These are phyloP conservation scores for Punctoribates punctum DNA, from an alignment of 2,888 invertebrate species.

Conservation along the genomic window DNA sequence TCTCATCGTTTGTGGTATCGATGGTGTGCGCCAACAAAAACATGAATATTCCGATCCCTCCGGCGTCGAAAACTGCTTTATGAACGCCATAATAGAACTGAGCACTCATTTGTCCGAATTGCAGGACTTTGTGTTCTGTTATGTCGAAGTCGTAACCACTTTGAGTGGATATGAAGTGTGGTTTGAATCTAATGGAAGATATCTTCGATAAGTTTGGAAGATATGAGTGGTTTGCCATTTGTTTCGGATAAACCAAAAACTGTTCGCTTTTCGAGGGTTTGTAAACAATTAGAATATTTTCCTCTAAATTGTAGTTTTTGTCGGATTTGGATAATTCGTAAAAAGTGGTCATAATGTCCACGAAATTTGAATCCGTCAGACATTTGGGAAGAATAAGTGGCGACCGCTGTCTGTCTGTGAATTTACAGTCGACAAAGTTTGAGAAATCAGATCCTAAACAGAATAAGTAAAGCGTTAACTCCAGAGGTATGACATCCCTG, in stretches of 20 bases:
- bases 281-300: conserved; percentile 32
- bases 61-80: conserved; percentile 40
- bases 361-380: conserved; percentile 16
- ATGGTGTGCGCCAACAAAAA: conserved; percentile 44
- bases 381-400: conserved; percentile 6
- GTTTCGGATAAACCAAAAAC: conserved; percentile 19
- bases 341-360: background rate
- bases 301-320: background rate
- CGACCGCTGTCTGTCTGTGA: background rate
- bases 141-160: background rate
- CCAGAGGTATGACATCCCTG: background rate
- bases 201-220: background rate
- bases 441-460: conserved; percentile 34
- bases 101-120: background rate
- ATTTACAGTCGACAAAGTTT: background rate
- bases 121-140: background rate
- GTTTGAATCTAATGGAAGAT: background rate
- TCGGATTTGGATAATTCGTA: conserved; percentile 27
- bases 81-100: conserved; percentile 15
- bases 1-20: conserved; percentile 41
- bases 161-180: background rate
- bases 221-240: background rate
- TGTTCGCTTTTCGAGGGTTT: conserved; percentile 21
- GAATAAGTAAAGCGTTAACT: conserved; percentile 32
- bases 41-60: conserved; percentile 40